Percentiles rank a stretch among this genome's conserved stretches.
Evolutionary conservation across 2,797 vertebrate genomes (phyloP).

Genomic region (Hemibagrus guttatus): DNA sequence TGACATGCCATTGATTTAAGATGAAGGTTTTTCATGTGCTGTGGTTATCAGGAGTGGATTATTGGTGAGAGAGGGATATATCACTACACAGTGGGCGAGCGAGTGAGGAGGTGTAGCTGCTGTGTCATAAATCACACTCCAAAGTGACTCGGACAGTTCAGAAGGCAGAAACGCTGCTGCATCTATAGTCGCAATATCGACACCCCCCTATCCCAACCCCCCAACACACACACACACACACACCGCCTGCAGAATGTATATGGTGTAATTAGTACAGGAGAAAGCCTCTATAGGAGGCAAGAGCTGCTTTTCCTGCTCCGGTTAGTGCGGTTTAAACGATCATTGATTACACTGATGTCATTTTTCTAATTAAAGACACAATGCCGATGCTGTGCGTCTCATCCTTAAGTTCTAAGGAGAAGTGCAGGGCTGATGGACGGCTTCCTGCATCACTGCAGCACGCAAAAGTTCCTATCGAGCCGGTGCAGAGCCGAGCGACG

Average conservation of each 20-base stretch:
- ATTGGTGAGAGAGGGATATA: conserved; percentile 69
- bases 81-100: conserved; percentile 55
- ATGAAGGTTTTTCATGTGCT: conserved; percentile 53
- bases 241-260: conserved; percentile 73
- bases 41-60: conserved; percentile 65
- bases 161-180: conserved; percentile 71
- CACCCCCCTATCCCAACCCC: conserved; percentile 67
- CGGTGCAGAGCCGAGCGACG: conserved; percentile 16
- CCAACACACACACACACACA: not conserved
- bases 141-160: conserved; percentile 76
- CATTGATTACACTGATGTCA: conserved; percentile 11
- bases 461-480: conserved; percentile 21
- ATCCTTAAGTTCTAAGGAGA: conserved; percentile 44
- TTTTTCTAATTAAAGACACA: not conserved
- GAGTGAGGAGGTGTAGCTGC: conserved; percentile 68
- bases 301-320: conserved; percentile 2
- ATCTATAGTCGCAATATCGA: conserved; percentile 72
- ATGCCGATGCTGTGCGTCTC: conserved; percentile 32
- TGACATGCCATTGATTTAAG: conserved; percentile 67
- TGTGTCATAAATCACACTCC: conserved; percentile 74
- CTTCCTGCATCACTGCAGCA: conserved; percentile 54
- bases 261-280: conserved; percentile 73
- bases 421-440: conserved; percentile 4
- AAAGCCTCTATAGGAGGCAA: conserved; percentile 42
- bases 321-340: conserved; percentile 17